Base-by-base conservation (phyloP, 2,797 vertebrate genomes). In the Caiman crocodilus region DNA sequence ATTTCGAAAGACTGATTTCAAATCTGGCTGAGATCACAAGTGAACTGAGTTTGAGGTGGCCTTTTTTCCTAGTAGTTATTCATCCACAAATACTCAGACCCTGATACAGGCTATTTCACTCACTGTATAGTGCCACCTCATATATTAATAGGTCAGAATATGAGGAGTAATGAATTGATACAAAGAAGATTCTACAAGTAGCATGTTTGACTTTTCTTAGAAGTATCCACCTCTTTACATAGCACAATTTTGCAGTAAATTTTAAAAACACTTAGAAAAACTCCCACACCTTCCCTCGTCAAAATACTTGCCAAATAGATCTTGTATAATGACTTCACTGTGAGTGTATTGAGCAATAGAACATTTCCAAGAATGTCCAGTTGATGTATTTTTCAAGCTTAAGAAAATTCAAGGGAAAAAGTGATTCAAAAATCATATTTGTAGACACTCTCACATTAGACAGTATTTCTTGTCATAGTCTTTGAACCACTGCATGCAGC, bases 401-500 rank as follows among this genome's bases (percentile, higher is more conserved):
- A 80, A 83, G 90, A 85, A 80, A 79, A 13, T 11, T 95, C 94
- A 90, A 95, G 82, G 94, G 93, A 94, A 93, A 50, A 90, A 92
- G 60, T 25, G 42, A 79, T 65, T 86, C 5, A 23, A 90, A 69
- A 58, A 93, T 85, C 81, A 63, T 81, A 13, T 71, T 42, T 85
- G 67, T 61, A 94, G 85, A 79, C 82, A 42, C 26, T 92, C 67
- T 63, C 85, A 88, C 5, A 20, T 73, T 61, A 61, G 86, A 82
- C 78, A 82, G 1, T 84, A 78, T 83, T 69, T 85, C 67, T 90
- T 93, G 85, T 85, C 63, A 64, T 82, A 55, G 81, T 84, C 91
- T 94, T 94, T 85, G 93, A 97, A 90, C 13, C 85, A 74, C 50
- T 63, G 85, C 92, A 93, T 25, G 23, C 88, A 89, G 85, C 65